Percentiles rank a stretch among this genome's conserved stretches.
Conservation (phyloP, 1,140 invertebrate genomes). For the Muscidifurax raptorellus region DNA sequence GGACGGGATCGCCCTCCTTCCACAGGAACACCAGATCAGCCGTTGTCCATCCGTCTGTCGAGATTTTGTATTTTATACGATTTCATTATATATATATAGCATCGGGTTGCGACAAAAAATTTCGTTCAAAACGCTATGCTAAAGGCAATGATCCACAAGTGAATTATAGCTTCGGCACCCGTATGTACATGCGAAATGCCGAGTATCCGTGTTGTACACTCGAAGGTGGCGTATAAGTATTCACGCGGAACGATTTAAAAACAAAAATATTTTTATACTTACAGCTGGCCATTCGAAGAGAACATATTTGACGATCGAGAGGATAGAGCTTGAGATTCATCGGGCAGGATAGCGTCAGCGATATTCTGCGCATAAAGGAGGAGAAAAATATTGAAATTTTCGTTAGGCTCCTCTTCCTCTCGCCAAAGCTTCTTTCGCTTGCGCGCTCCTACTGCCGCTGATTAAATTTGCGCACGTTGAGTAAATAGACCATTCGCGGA, state of each 20-base stretch:
- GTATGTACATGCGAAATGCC: background rate
- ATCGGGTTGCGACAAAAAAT: too few species aligned
- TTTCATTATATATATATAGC: too few species aligned
- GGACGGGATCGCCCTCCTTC: slow-evolving; percentile 95
- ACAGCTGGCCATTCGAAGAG: slow-evolving; percentile 96
- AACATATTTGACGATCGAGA: slow-evolving; percentile 94
- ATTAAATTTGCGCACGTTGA: too few species aligned
- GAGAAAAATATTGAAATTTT: slow-evolving; percentile 42
- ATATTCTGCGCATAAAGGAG: slow-evolving; percentile 82
- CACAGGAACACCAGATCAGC: slow-evolving; percentile 95
- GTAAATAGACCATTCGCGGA: too few species aligned
- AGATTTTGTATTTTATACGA: too few species aligned
- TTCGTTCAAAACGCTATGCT: background rate
- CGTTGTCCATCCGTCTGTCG: slow-evolving; percentile 94
- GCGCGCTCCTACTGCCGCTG: too few species aligned
- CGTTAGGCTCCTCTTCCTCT: background rate
- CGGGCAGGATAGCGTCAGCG: slow-evolving; percentile 93
- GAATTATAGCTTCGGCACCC: too few species aligned
- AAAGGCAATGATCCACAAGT: background rate
- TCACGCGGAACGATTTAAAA: too few species aligned
- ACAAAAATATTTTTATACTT: slow-evolving; percentile 76
- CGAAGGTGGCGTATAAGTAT: too few species aligned
- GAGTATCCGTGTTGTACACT: background rate
- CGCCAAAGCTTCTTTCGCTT: too few species aligned
- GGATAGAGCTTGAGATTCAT: slow-evolving; percentile 98